Evolutionary conservation across 2,797 vertebrate genomes (phyloP).

Genomic region (Momotus momota): DNA sequence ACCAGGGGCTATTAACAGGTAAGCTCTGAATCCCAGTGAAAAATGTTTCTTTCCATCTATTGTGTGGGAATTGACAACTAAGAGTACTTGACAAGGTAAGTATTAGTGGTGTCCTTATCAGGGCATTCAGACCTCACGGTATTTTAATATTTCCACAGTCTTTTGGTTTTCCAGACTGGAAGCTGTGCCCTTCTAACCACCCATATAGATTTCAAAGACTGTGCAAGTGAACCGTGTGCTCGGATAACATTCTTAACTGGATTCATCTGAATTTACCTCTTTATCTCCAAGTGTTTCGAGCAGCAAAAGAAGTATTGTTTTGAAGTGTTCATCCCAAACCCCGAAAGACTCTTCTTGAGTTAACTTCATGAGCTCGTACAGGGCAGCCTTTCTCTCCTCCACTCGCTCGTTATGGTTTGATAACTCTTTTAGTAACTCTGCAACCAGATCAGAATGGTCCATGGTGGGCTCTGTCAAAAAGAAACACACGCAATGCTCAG

Average conservation of each 20-base stretch:
- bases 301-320: slow-evolving; percentile 94
- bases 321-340: slow-evolving; percentile 98
- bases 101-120: background rate
- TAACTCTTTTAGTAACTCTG: slow-evolving; percentile 93
- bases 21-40: background rate
- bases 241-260: background rate
- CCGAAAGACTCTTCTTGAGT: slow-evolving; percentile 93
- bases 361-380: slow-evolving; percentile 92
- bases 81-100: background rate
- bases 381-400: slow-evolving; percentile 93
- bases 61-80: fast-evolving
- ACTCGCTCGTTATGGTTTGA: slow-evolving; percentile 96
- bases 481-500: background rate
- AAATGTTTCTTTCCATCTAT: background rate
- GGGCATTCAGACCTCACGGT: background rate
- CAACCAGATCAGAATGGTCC: slow-evolving; percentile 94
- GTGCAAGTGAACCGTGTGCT: background rate
- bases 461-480: slow-evolving; percentile 85
- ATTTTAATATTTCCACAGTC: background rate
- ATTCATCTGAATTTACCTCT: slow-evolving; percentile 84
- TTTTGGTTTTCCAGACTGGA: background rate
- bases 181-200: background rate
- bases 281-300: slow-evolving; percentile 96
- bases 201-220: background rate
- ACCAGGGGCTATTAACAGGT: background rate